A percentile compares a stretch with the other conserved stretches of the same genome.
Conservation (phyloP, 1,140 invertebrate species). For the Caerostris darwini region DNA sequence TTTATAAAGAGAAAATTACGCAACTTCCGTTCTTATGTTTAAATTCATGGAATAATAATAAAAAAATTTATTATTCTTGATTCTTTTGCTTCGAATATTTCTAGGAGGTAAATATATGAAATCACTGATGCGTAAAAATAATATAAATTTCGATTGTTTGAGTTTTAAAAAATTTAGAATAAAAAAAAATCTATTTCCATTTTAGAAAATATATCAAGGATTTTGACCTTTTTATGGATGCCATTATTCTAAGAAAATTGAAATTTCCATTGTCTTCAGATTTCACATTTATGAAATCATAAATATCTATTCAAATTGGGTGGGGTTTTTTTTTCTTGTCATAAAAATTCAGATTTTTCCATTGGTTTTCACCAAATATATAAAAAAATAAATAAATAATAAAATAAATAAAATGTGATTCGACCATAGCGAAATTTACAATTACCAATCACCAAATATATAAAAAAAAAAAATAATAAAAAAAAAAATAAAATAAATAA, state of each 20-base stretch:
- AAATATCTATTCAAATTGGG: background rate
- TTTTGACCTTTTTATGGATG: background rate
- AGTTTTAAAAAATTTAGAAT: background rate
- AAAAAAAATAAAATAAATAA: no score
- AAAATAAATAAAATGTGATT: no score
- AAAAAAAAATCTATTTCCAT: background rate
- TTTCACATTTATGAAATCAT: background rate
- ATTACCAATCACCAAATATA: no score
- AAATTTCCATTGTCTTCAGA: background rate
- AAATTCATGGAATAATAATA: background rate
- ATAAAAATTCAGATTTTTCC: no score
- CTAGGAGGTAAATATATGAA: background rate
- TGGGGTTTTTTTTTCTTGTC: no score
- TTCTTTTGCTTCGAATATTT: background rate
- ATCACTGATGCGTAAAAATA: background rate
- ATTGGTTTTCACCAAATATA: no score
- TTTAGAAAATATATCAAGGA: background rate
- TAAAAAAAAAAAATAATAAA: no score
- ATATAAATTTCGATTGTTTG: slow-evolving; percentile 21
- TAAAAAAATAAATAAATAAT: no score
- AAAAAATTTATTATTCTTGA: background rate
- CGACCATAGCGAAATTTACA: no score
- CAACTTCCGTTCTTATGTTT: background rate
- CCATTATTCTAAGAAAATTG: background rate
- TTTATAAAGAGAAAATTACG: background rate